Conservation (phyloP, 2,888 invertebrate species). For the Zygaena filipendulae region DNA sequence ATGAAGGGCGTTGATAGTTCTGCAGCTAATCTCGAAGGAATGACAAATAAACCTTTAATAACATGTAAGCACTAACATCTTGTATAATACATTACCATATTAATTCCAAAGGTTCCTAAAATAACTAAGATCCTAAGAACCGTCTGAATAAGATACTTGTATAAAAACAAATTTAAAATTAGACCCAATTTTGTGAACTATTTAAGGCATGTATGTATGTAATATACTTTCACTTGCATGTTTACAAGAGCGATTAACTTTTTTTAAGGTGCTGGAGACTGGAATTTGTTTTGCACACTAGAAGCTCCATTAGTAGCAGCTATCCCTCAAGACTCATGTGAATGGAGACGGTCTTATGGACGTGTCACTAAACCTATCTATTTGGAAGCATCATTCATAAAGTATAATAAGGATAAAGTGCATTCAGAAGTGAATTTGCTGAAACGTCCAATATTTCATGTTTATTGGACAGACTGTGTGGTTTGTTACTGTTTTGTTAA, state of each 20-base stretch:
- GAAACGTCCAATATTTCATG: slow-evolving; percentile 91
- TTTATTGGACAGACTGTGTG: slow-evolving; percentile 94
- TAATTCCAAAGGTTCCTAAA: no score
- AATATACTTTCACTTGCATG: no score
- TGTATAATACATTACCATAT: no score
- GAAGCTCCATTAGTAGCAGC: slow-evolving; percentile 81
- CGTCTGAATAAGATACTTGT: no score
- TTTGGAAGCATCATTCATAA: slow-evolving; percentile 83
- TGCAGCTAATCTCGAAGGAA: slow-evolving; percentile 59
- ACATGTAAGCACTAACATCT: slow-evolving; percentile 85
- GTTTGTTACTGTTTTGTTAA: slow-evolving; percentile 62
- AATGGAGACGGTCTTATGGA: slow-evolving; percentile 93
- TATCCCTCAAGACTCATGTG: slow-evolving; percentile 87
- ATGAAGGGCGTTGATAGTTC: slow-evolving; percentile 71
- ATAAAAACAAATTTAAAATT: no score
- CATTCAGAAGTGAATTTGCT: slow-evolving; percentile 83
- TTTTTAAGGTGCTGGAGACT: slow-evolving; percentile 83
- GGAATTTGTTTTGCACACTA: slow-evolving; percentile 84
- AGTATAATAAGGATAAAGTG: slow-evolving; percentile 79
- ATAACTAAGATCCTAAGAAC: no score
- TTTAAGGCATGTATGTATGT: no score
- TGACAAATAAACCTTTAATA: slow-evolving; percentile 78
- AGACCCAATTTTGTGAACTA: no score
- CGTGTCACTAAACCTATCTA: slow-evolving; percentile 86
- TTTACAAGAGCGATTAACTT: no score